Percentiles rank a stretch among this genome's conserved stretches.
Conservation (phyloP, 2,797 vertebrate species). For the Sebastes kiyomatsui region DNA sequence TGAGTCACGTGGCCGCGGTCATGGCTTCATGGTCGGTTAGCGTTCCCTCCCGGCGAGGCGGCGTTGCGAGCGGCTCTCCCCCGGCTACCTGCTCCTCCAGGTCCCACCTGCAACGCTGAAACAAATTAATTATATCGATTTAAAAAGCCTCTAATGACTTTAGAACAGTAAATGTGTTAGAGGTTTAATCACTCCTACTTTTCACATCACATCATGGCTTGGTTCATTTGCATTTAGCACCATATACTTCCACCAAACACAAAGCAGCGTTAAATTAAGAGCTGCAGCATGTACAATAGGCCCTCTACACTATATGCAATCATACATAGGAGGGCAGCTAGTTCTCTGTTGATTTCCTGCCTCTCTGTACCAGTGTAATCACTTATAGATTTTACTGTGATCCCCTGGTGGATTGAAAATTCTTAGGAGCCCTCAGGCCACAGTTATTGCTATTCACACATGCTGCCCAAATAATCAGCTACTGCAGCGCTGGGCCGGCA, state of each 20-base stretch:
- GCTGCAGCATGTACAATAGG: slow-evolving; percentile 9
- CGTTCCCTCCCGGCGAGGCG: not conserved
- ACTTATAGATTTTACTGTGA: slow-evolving; percentile 56
- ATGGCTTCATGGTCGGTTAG: slow-evolving; percentile 46
- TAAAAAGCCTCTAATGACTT: slow-evolving; percentile 62
- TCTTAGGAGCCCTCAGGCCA: slow-evolving; percentile 38
- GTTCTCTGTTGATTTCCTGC: slow-evolving; percentile 48
- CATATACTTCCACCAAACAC: not conserved
- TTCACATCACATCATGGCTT: slow-evolving; percentile 6
- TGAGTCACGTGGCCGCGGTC: slow-evolving; percentile 53
- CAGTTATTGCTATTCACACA: slow-evolving; percentile 52
- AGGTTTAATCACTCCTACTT: slow-evolving; percentile 45
- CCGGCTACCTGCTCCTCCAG: slow-evolving; percentile 46
- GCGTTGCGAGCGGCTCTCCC: not conserved
- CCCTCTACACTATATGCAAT: not conserved
- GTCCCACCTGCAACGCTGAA: slow-evolving; percentile 61
- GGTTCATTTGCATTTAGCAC: slow-evolving; percentile 31
- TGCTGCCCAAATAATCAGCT: slow-evolving; percentile 53
- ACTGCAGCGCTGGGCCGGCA: slow-evolving; percentile 30
- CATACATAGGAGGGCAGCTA: not conserved
- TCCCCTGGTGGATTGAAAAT: slow-evolving; percentile 38
- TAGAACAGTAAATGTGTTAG: slow-evolving; percentile 62
- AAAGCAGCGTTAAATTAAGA: slow-evolving; percentile 17
- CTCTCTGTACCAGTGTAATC: slow-evolving; percentile 45
- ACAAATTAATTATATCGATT: slow-evolving; percentile 73